These are phyloP conservation scores for Pyrrhura leucotis DNA, from an alignment of 2,797 vertebrate species.

Conservation along the genomic window DNA sequence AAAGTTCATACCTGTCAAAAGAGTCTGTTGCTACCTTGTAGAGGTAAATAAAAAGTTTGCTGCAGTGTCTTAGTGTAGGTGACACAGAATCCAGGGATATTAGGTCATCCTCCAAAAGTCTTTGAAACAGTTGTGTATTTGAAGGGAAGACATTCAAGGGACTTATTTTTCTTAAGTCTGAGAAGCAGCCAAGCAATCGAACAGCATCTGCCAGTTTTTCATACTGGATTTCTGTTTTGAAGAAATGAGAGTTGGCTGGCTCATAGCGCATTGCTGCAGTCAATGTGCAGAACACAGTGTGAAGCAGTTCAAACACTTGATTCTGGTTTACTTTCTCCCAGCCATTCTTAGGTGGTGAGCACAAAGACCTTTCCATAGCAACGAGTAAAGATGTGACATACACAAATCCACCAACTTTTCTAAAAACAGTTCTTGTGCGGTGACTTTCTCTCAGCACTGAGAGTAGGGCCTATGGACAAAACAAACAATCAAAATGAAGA, in stretches of 20 bases:
- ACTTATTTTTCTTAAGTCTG: conserved; percentile 90
- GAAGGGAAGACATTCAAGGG: conserved; percentile 87
- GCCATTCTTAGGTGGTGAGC: conserved; percentile 86
- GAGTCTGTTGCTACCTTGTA: conserved; percentile 98
- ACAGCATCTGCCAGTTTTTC: conserved; percentile 97
- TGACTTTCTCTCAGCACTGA: conserved; percentile 92
- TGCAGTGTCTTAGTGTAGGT: conserved; percentile 92
- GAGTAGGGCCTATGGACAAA: conserved; percentile 84
- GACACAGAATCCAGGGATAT: conserved; percentile 85
- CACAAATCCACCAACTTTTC: conserved; percentile 97
- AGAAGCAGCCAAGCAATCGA: conserved; percentile 95
- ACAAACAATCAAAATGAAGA: background rate
- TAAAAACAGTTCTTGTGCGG: conserved; percentile 94
- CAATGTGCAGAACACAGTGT: conserved; percentile 93
- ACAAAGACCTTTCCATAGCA: conserved; percentile 95
- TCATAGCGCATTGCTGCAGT: conserved; percentile 99
- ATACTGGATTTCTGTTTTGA: conserved; percentile 97
- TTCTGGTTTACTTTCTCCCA: conserved; percentile 96
- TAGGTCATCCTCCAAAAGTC: conserved; percentile 91
- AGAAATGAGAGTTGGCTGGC: conserved; percentile 97
- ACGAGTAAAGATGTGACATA: conserved; percentile 95
- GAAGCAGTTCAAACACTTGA: conserved; percentile 94
- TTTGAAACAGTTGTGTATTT: conserved; percentile 93
- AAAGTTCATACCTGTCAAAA: conserved; percentile 90
- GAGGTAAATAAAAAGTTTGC: conserved; percentile 97